These are phyloP conservation scores for Todiramphus saurophagus DNA, from an alignment of 2,113 vertebrate species.

Conservation along the genomic window DNA sequence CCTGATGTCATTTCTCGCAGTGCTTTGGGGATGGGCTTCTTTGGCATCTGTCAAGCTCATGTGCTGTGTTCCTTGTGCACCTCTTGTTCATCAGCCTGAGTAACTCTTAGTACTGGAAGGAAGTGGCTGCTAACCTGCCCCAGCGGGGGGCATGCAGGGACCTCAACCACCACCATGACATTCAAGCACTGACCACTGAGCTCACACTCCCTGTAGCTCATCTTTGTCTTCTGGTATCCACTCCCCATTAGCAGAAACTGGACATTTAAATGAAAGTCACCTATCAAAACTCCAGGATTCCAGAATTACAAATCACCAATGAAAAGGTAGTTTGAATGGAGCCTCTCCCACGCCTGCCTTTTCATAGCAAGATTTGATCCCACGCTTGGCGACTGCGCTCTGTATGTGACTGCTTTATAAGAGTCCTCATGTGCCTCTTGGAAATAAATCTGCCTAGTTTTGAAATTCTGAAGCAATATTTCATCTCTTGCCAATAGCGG, in stretches of 20 bases:
- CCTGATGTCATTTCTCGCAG: neutral
- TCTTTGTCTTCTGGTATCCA: neutral
- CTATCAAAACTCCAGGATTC: neutral
- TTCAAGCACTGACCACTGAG: neutral
- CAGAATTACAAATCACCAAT: neutral
- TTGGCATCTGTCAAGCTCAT: neutral
- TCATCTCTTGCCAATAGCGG: slow-evolving; percentile 40
- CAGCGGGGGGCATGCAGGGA: neutral
- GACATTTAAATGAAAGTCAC: neutral
- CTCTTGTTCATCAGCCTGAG: neutral
- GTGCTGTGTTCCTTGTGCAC: neutral
- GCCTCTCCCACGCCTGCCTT: neutral
- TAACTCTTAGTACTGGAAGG: neutral
- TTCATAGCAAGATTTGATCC: neutral
- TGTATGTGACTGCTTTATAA: neutral
- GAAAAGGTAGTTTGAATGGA: neutral
- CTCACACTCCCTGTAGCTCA: neutral
- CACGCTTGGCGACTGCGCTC: neutral
- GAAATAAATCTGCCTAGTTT: slow-evolving; percentile 13
- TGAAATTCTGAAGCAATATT: slow-evolving; percentile 41
- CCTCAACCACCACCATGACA: neutral
- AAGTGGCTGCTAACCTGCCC: neutral
- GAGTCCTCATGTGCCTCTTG: neutral
- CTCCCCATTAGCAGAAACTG: neutral
- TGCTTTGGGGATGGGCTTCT: neutral